Percentiles rank a stretch among this genome's conserved stretches.
phyloP scores from a whole-genome alignment of 2,797 vertebrate genomes.

The Anableps anableps region DNA sequence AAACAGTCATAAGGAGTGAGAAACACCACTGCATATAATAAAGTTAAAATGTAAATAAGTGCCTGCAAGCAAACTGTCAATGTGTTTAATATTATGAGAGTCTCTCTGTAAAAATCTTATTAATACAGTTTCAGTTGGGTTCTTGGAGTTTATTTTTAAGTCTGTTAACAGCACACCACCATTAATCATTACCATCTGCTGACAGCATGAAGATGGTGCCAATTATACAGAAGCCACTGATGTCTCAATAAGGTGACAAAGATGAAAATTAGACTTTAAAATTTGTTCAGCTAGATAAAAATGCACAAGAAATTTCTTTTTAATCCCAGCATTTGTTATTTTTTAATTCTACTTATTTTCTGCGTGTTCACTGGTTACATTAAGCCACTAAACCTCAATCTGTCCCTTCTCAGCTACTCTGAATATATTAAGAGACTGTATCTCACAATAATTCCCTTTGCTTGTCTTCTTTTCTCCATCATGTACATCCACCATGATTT shows the following conservation, averaged over 20 bases:
- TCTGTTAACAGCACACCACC: slow-evolving; percentile 33
- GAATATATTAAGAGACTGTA: slow-evolving; percentile 15
- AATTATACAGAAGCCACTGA: slow-evolving; percentile 53
- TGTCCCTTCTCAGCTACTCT: slow-evolving; percentile 18
- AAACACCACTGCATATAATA: background rate
- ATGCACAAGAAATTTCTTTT: background rate
- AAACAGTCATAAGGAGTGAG: background rate
- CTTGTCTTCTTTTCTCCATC: slow-evolving; percentile 16
- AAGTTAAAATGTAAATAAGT: slow-evolving; percentile 1
- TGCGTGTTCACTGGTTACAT: slow-evolving; percentile 14
- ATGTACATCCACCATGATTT: slow-evolving; percentile 19
- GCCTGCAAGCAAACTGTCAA: background rate
- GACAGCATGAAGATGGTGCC: slow-evolving; percentile 35
- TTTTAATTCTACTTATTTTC: background rate
- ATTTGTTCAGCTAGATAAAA: slow-evolving; percentile 21
- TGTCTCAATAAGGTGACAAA: slow-evolving; percentile 34
- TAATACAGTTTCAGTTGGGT: slow-evolving; percentile 13
- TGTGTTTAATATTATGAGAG: slow-evolving; percentile 1
- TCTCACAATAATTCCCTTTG: slow-evolving; percentile 31
- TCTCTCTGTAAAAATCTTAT: background rate
- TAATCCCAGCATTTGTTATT: background rate
- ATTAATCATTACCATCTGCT: slow-evolving; percentile 55
- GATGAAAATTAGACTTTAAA: slow-evolving; percentile 30
- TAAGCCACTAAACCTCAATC: slow-evolving; percentile 10
- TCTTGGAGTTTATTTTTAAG: slow-evolving; percentile 34